A percentile compares a stretch with the other conserved stretches of the same genome.
These are phyloP conservation scores for Platyrinchus mystaceus DNA, from an alignment of 2,797 vertebrate genomes.

Conservation along the genomic window DNA sequence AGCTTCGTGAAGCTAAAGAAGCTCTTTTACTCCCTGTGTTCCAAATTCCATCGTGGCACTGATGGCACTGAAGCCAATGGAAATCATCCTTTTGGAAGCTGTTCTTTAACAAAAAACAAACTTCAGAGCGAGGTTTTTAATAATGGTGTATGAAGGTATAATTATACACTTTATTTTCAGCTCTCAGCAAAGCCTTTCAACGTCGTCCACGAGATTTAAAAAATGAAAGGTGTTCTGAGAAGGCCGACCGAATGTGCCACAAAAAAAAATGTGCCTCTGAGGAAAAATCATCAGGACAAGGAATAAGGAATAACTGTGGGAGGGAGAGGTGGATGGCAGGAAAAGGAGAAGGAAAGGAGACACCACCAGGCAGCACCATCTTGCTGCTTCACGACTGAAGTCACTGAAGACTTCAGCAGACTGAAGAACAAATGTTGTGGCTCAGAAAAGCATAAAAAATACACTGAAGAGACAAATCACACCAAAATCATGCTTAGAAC, in stretches of 20 bases:
- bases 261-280: too few species aligned
- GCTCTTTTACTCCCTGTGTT: not conserved
- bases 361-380: not conserved
- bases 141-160: not conserved
- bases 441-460: not conserved
- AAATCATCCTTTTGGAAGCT: not conserved
- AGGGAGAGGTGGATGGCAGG: not conserved
- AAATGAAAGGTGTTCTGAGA: not conserved
- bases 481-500: not conserved
- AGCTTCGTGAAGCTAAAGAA: not conserved
- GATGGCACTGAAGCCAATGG: not conserved
- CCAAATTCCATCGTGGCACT: not conserved
- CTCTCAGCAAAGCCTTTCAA: not conserved
- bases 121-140: not conserved
- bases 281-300: not conserved
- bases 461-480: not conserved
- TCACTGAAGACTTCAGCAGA: not conserved
- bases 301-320: not conserved
- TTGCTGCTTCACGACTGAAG: not conserved
- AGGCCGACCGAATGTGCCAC: accelerated
- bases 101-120: not conserved
- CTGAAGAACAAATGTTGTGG: not conserved
- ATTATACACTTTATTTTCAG: not conserved
- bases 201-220: not conserved
- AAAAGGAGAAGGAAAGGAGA: not conserved